Evolutionary conservation across 1,140 invertebrate species (phyloP), one percentile per base, ranked within the genome.

Genomic region (Leptopilina clavipes): DNA sequence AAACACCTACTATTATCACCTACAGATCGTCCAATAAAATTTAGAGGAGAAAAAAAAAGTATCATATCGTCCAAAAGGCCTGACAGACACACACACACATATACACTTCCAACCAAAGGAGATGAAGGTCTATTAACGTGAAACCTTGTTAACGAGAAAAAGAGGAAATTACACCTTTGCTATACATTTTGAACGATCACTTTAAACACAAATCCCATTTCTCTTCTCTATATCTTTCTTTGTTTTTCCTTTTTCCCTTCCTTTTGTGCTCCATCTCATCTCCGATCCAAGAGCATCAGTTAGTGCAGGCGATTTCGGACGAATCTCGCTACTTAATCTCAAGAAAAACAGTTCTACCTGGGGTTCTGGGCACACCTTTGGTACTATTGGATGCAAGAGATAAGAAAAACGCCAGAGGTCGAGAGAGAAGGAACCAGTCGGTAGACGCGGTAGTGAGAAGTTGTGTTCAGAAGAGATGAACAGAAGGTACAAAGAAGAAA

Each of bases 251-350:
- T 65, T 52, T 52, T 52, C 48, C 48, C 48, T 52, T 52, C 48
- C 14, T 52, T 65, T 31, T 31, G 25, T 65, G 54, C 22, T 7
- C 1, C 52, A 65, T 65, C 56, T 31, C 56, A 65, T 22, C 56
- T 31, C 22, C 22, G 6, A 65, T 31, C 10, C 56, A 14, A 65
- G 56, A 65, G 56, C 56, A 65, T 65, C 56, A 65, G 56, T 31
- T 65, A 65, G 25, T 31, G 25, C 25, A 65, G 22, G 22, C 56
- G 56, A 65, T 65, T 65, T 65, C 56, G 56, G 25, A 14, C 25
- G 22, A 65, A 65, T 65, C 56, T 65, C 56, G 56, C 56, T 31
- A 65, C 56, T 31, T 65, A 65, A 65, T 65, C 56, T 65, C 19
- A 14, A 14, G 22, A 31, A 31, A 31, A 65, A 31, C 56, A 65